Conservation (phyloP, 37 sponge, comb jelly and placozoan genomes). For the Chondrosia reniformis region DNA sequence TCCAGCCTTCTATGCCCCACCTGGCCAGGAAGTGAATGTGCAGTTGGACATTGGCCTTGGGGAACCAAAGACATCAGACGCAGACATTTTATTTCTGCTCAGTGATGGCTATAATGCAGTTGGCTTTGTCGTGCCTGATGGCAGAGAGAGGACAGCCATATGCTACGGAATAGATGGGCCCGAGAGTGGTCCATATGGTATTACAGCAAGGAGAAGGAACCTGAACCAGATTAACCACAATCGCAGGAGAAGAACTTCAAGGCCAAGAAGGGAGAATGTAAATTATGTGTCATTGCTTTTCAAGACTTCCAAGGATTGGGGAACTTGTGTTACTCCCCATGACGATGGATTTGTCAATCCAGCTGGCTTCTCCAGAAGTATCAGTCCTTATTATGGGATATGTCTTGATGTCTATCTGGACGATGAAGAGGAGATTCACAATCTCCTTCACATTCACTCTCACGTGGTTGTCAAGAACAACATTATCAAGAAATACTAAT, state of each 20-base stretch:
- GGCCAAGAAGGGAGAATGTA: neutral
- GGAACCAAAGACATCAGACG: neutral
- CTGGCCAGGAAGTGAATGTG: neutral
- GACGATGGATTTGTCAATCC: neutral
- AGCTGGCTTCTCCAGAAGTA: neutral
- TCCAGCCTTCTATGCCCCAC: neutral
- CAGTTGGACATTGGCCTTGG: neutral
- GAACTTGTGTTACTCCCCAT: neutral
- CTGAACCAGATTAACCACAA: neutral
- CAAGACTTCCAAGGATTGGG: neutral
- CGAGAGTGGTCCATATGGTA: neutral
- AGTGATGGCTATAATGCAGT: neutral
- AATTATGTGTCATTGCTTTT: neutral
- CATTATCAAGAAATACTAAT: no score
- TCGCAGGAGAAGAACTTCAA: neutral
- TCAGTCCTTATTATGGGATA: neutral
- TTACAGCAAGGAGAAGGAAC: neutral
- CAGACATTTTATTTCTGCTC: constrained; percentile 3
- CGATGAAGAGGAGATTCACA: neutral
- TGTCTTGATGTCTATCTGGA: constrained; percentile 23
- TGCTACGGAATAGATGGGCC: constrained; percentile 6
- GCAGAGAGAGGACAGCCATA: neutral
- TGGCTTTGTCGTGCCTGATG: neutral
- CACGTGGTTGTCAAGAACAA: neutral
- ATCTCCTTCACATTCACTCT: neutral